Evolutionary conservation across 2,113 vertebrate species (phyloP), one percentile per base, ranked within the genome.

Genomic region (Hystrix cristata): DNA sequence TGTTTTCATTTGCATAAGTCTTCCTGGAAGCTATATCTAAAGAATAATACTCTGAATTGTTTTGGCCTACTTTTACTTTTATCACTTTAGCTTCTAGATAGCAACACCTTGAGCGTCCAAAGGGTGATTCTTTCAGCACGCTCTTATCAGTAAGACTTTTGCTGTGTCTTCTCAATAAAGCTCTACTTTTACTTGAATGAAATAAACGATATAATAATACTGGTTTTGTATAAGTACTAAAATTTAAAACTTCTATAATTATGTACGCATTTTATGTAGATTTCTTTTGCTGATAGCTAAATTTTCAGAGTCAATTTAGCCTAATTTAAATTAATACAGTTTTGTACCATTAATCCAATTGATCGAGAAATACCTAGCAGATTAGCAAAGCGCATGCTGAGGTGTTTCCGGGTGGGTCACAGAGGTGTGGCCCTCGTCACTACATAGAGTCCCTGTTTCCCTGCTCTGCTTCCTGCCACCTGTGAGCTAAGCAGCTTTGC

Each of bases 381-480:
- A 78, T 29, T 16, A 51, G 46, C 25, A 78, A 31, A 78, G 74
- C 13, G 51, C 16, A 46, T 13, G 31, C 27, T 8, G 25, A 51
- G 6, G 46, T 16, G 27, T 16, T 13, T 51, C 46, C 51, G 74
- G 46, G 31, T 78, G 21, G 60, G 21, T 62, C 60, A 7, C 9
- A 8, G 60, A 62, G 1, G 5, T 78, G 38, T 16, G 25, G 46
- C 74, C 12, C 48, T 74, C 14, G 72, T 27, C 25, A 2, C 5
- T 16, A 27, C 5, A 15, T 6, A 78, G 29, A 7, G 1, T 31
- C 9, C 74, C 14, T 1, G 3, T 7, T 27, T 6, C 2, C 25
- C 11, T 16, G 14, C 46, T 78, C 27, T 78, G 74, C 74, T 3
- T 51, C 46, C 13, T 1, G 3, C 14, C 46, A 7, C 0, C 46